Percentiles rank a stretch among this genome's conserved stretches.
Conservation (phyloP, 2,113 vertebrate genomes). For the Pygoscelis adeliae region DNA sequence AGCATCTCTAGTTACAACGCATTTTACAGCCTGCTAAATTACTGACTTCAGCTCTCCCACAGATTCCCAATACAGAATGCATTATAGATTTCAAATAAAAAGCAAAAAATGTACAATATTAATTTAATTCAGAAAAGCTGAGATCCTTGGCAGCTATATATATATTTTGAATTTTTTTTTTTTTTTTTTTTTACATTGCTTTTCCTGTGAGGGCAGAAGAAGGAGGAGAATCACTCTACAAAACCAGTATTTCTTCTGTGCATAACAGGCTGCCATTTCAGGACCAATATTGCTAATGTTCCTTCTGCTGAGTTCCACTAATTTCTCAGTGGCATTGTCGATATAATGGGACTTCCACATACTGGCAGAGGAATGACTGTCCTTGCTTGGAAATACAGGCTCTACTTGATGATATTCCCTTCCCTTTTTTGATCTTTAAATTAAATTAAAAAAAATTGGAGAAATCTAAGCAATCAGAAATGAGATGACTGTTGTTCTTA, state of each 20-base stretch:
- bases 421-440: not conserved
- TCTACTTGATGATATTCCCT: not conserved
- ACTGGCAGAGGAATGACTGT: not conserved
- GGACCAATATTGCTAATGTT: not conserved
- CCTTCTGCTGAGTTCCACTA: slow-evolving; percentile 22
- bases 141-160: not conserved
- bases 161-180: not conserved
- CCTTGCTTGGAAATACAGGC: slow-evolving; percentile 4
- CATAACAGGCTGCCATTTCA: not conserved
- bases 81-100: not conserved
- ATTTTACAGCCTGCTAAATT: not conserved
- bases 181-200: not conserved
- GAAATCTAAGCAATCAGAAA: not conserved
- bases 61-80: not conserved
- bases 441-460: not conserved
- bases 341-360: slow-evolving; percentile 18
- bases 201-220: not conserved
- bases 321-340: slow-evolving; percentile 15
- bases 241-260: not conserved
- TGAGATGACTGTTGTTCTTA: not conserved
- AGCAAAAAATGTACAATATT: not conserved
- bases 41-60: not conserved
- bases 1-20: not conserved
- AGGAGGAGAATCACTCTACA: not conserved
- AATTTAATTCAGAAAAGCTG: not conserved